A percentile compares a stretch with the other conserved stretches of the same genome.
Evolutionary conservation across 92 coral and sea anemone genomes (phyloP).

Genomic region (Blastomussa wellsi): DNA sequence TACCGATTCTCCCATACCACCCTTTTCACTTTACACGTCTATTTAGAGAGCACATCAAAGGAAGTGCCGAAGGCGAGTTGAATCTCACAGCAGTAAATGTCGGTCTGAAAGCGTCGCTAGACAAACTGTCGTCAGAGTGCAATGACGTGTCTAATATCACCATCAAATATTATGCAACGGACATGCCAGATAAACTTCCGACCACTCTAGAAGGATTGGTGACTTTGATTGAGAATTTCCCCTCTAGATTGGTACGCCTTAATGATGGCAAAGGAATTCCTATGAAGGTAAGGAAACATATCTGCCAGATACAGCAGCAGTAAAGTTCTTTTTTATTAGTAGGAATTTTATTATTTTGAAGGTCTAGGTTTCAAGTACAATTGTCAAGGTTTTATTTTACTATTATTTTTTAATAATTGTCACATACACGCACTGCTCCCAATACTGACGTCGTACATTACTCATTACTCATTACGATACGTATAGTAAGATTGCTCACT

Average conservation of each 20-base stretch:
- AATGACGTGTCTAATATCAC: constrained; percentile 3
- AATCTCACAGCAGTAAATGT: not conserved
- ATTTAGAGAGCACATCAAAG: not conserved
- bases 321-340: no score
- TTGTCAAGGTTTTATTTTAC: no score
- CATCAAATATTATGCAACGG: constrained; percentile 43
- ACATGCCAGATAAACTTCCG: constrained; percentile 31
- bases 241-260: constrained; percentile 8
- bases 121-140: constrained; percentile 26
- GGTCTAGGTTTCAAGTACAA: no score
- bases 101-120: constrained; percentile 28
- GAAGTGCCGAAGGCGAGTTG: not conserved
- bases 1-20: no score
- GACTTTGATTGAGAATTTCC: constrained; percentile 33
- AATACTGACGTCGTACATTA: no score
- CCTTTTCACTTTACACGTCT: not conserved
- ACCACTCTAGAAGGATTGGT: constrained; percentile 25
- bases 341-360: no score
- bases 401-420: no score
- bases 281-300: constrained; percentile 6
- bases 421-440: no score
- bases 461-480: no score
- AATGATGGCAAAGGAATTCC: constrained; percentile 39
- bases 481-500: no score
- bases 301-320: no score